phyloP scores from a whole-genome alignment of 1,140 invertebrate species.

The Pseudomyrmex gracilis region DNA sequence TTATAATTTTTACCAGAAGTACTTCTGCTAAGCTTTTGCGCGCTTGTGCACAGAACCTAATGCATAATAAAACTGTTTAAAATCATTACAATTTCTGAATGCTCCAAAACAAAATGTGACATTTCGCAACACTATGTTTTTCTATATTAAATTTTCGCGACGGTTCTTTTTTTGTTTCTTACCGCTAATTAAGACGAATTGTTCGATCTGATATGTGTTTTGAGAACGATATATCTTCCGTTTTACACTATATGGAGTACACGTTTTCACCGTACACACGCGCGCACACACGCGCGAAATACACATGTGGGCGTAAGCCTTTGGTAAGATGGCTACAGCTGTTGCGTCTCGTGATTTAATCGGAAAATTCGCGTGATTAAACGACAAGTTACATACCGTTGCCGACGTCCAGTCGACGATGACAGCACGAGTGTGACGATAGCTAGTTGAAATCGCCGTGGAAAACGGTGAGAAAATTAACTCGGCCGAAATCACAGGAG shows the following conservation, averaged over 20 bases:
- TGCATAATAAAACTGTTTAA: slow-evolving; percentile 28
- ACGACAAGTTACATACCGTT: slow-evolving; percentile 61
- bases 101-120: background rate
- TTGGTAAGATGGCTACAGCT: slow-evolving; percentile 67
- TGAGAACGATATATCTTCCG: slow-evolving; percentile 4
- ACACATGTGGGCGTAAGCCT: slow-evolving; percentile 15
- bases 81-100: slow-evolving; percentile 31
- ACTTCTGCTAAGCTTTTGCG: slow-evolving; percentile 4
- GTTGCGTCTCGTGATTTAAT: background rate
- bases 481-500: slow-evolving; percentile 36
- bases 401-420: slow-evolving; percentile 38
- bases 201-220: background rate
- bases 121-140: background rate
- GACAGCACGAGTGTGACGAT: slow-evolving; percentile 47
- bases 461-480: slow-evolving; percentile 51
- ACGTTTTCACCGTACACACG: background rate
- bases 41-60: slow-evolving; percentile 27
- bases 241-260: slow-evolving; percentile 28
- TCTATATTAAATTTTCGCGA: background rate
- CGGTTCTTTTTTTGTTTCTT: background rate
- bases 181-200: background rate
- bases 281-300: slow-evolving; percentile 27
- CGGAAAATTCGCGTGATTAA: background rate
- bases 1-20: slow-evolving; percentile 38
- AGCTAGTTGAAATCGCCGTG: slow-evolving; percentile 36